Evolutionary conservation across 2,888 invertebrate genomes (phyloP), one percentile per base, ranked within the genome.

Genomic region (Ormyrus labotus): DNA sequence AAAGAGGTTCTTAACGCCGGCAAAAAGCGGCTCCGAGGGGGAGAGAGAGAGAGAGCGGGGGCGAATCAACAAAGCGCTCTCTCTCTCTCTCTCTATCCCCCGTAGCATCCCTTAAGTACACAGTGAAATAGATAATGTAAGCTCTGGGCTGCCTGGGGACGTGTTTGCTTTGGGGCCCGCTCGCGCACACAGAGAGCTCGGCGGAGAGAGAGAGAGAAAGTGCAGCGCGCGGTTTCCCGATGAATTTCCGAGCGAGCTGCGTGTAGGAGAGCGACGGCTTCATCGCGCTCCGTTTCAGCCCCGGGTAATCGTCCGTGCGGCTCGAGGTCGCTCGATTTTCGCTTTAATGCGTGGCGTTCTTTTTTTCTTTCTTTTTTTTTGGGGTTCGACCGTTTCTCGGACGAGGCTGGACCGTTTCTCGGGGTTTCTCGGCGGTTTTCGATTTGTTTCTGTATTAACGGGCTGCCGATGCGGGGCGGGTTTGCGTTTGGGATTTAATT

Each of bases 41-140:
- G 61, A 61, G 61, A 61, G 61, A 19, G 61, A 19, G 63, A 67
- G 58, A 73, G 60, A 65, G 65, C 60, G 71, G 69, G 53, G 60
- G 34, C 63, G 63, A 58, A 69, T 73, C 73, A 73, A 79, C 68
- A 73, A 57, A 70, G 55, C 75, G 79, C 58, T 57, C 65, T 57
- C 70, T 19, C 19, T 19, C 19, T 19, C 19, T 19, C 19, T 19
- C 1, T 19, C 67, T 69, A 70, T 74, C 70, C 67, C 61, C 82
- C 81, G 81, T 84, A 85, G 85, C 84, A 86, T 88, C 88, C 87
- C 87, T 88, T 85, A 85, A 85, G 86, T 84, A 87, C 86, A 88
- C 87, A 85, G 61, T 83, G 86, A 87, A 87, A 87, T 85, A 87
- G 87, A 89, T 88, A 87, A 88, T 88, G 86, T 87, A 86, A 87